phyloP scores from a whole-genome alignment of 2,888 invertebrate genomes.

The Hoplodrina blanda region DNA sequence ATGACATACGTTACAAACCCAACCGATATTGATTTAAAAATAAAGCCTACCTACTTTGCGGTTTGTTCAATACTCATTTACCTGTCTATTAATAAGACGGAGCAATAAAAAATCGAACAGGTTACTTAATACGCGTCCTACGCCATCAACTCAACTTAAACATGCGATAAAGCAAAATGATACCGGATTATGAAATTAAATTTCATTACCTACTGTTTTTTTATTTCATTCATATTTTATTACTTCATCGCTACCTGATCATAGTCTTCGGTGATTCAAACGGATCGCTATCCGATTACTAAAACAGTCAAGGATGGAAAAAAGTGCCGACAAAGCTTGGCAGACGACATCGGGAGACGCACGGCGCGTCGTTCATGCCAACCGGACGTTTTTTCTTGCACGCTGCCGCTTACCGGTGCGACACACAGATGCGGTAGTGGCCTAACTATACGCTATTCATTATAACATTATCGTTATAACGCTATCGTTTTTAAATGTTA shows the following conservation, averaged over 20 bases:
- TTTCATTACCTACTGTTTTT: constrained; percentile 55
- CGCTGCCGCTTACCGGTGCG: constrained; percentile 58
- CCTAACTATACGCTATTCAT: not conserved
- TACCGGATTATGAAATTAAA: constrained; percentile 70
- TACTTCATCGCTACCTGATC: constrained; percentile 86
- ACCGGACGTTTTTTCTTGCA: constrained; percentile 78
- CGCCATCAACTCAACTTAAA: constrained; percentile 42
- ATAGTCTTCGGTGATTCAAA: constrained; percentile 75
- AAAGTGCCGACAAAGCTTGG: constrained; percentile 88
- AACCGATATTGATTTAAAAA: constrained; percentile 42
- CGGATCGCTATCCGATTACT: constrained; percentile 87
- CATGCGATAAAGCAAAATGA: constrained; percentile 42
- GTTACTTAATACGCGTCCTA: constrained; percentile 56
- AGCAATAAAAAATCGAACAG: constrained; percentile 32
- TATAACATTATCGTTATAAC: no score
- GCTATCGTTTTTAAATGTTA: no score
- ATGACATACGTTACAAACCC: constrained; percentile 15
- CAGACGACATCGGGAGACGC: constrained; percentile 74
- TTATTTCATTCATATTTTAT: constrained; percentile 76
- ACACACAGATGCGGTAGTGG: constrained; percentile 60
- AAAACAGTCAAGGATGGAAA: constrained; percentile 88
- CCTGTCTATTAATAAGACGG: constrained; percentile 30
- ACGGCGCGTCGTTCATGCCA: constrained; percentile 70
- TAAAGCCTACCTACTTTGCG: constrained; percentile 35
- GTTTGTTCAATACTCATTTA: constrained; percentile 51